phyloP scores from a whole-genome alignment of 2,113 vertebrate genomes.

The Cyphomyrus plagiostoma region DNA sequence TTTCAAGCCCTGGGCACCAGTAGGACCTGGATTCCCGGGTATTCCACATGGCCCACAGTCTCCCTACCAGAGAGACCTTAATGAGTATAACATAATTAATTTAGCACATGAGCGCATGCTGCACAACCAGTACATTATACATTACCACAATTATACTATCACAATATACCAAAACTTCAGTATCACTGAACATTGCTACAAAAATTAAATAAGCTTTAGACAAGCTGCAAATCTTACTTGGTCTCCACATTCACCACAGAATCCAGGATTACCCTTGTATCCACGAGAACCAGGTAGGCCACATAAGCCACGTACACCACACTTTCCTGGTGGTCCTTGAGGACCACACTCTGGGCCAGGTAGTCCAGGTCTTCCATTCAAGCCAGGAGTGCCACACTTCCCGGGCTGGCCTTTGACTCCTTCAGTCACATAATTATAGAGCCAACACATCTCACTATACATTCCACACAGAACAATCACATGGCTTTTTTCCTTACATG shows the following conservation, averaged over 20 bases:
- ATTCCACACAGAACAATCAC: neutral
- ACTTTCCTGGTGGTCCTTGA: conserved; percentile 37
- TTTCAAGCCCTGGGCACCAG: conserved; percentile 47
- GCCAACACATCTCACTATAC: neutral
- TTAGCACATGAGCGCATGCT: neutral
- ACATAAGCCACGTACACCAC: conserved; percentile 37
- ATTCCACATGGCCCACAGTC: conserved; percentile 43
- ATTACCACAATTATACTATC: neutral
- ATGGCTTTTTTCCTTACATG: neutral
- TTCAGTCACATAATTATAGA: conserved; percentile 29
- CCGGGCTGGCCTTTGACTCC: conserved; percentile 51
- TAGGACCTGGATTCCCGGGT: conserved; percentile 38
- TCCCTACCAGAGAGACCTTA: conserved; percentile 42
- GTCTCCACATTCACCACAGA: conserved; percentile 62
- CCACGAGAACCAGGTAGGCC: conserved; percentile 56
- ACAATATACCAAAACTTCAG: neutral
- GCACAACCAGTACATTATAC: neutral
- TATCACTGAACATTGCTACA: neutral
- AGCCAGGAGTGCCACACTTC: conserved; percentile 36
- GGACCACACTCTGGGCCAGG: conserved; percentile 37
- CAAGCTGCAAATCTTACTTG: conserved; percentile 42
- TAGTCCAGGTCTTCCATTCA: conserved; percentile 38
- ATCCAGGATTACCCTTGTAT: conserved; percentile 53
- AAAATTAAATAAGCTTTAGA: neutral
- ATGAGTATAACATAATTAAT: neutral